These are phyloP conservation scores for Strigamia maritima DNA, from an alignment of 2,888 invertebrate species.

Conservation along the genomic window DNA sequence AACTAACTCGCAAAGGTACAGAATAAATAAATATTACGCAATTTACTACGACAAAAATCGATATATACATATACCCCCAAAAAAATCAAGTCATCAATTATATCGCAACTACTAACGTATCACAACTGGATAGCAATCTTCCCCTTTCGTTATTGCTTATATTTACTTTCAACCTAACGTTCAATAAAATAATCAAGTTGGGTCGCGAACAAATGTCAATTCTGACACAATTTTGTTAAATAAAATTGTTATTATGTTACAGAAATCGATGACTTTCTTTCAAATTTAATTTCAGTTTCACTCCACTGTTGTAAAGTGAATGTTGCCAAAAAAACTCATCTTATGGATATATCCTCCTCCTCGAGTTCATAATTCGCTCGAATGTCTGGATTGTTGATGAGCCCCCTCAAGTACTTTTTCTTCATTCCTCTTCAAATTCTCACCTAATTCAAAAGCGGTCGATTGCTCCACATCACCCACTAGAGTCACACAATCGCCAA, in stretches of 20 bases:
- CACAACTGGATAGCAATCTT: background rate
- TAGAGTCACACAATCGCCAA: slow-evolving; percentile 1
- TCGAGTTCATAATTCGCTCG: background rate
- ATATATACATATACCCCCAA: background rate
- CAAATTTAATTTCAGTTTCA: no score
- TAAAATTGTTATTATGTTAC: no score
- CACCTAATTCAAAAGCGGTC: slow-evolving; percentile 10
- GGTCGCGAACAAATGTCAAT: no score
- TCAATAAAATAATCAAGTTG: no score
- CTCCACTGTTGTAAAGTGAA: no score
- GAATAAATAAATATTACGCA: slow-evolving; percentile 5
- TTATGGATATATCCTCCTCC: background rate
- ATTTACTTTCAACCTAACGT: background rate
- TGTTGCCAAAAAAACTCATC: no score
- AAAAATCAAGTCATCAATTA: background rate
- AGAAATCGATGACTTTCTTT: no score
- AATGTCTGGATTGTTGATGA: slow-evolving; percentile 5
- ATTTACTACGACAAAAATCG: background rate
- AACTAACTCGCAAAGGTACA: background rate
- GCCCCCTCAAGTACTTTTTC: slow-evolving; percentile 10
- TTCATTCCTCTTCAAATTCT: slow-evolving; percentile 15
- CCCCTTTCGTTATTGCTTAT: no score
- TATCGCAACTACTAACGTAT: background rate
- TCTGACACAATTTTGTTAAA: no score
- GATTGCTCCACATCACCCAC: slow-evolving; percentile 15